Evolutionary conservation across 2,888 invertebrate species (phyloP), one percentile per base, ranked within the genome.

Genomic region (Myopa tessellatipennis): DNA sequence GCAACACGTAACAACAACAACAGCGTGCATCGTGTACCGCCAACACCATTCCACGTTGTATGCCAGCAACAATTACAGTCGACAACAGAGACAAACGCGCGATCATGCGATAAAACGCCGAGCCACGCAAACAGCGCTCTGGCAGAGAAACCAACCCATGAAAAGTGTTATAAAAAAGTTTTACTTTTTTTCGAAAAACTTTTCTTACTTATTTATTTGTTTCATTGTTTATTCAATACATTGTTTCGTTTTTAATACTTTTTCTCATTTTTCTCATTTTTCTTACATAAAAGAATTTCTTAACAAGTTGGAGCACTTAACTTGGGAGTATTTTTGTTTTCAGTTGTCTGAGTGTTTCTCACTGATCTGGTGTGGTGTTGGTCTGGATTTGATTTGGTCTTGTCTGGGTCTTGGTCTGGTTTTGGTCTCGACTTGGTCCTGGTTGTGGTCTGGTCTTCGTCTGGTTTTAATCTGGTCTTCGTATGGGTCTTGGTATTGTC

Each of bases 71-170:
- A 16, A 18, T 60, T 7, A 16, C 16, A 61, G 61, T 45, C 18
- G 26, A 61, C 61, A 61, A 26, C 83, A 83, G 85, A 83, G 85
- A 84, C 84, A 85, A 84, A 85, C 83, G 83, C 85, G 82, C 85
- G 85, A 85, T 84, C 83, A 81, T 81, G 82, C 84, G 84, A 85
- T 85, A 84, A 85, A 85, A 84, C 84, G 85, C 84, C 85, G 84
- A 83, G 82, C 82, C 45, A 45, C 81, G 81, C 84, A 84, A 76
- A 81, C 80, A 80, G 18, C 73, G 82, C 83, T 40, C 40, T 60
- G 26, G 60, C 40, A 36, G 38, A 71, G 14, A 45, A 45, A 10
- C 14, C 67, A 40, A 38, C 45, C 40, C 68, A 45, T 68, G 12
- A 38, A 68, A 68, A 34, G 7, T 40, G 38, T 40, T n/a, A 40